These are phyloP conservation scores for Poeciliopsis turneri DNA, from an alignment of 2,797 vertebrate genomes.

Conservation along the genomic window DNA sequence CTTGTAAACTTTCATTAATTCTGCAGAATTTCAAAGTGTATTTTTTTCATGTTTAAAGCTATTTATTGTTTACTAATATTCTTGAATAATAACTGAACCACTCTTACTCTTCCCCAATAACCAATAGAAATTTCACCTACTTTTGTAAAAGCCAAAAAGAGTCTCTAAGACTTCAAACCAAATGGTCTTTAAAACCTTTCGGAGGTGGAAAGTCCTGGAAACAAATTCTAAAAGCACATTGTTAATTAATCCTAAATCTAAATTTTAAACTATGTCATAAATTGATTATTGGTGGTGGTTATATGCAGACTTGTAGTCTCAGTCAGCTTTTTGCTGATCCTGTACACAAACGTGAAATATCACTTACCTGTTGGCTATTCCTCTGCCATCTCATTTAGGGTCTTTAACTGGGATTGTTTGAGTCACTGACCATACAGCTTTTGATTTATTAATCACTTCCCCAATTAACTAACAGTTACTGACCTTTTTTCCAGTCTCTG, in stretches of 20 bases:
- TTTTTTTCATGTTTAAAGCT: background rate
- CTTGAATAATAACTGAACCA: background rate
- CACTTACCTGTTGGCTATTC: background rate
- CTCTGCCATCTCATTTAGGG: slow-evolving; percentile 16
- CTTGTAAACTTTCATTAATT: background rate
- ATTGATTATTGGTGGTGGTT: background rate
- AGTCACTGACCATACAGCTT: slow-evolving; percentile 80
- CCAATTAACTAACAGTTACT: slow-evolving; percentile 98
- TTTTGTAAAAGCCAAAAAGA: background rate
- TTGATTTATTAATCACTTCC: slow-evolving; percentile 98
- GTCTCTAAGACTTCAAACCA: background rate
- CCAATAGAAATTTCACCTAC: background rate
- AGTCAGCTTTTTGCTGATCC: background rate
- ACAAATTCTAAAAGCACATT: background rate
- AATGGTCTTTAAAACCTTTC: background rate
- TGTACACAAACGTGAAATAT: background rate
- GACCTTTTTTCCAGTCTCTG: slow-evolving; percentile 88
- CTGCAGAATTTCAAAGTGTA: background rate
- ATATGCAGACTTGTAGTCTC: background rate
- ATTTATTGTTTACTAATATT: background rate
- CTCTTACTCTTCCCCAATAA: background rate
- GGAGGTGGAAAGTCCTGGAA: background rate
- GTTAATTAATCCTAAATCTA: background rate
- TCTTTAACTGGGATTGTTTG: slow-evolving; percentile 38
- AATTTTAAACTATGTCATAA: background rate